Evolutionary conservation across 2,888 invertebrate species (phyloP), one percentile per base, ranked within the genome.

Genomic region (Tetheella fluctuosa): DNA sequence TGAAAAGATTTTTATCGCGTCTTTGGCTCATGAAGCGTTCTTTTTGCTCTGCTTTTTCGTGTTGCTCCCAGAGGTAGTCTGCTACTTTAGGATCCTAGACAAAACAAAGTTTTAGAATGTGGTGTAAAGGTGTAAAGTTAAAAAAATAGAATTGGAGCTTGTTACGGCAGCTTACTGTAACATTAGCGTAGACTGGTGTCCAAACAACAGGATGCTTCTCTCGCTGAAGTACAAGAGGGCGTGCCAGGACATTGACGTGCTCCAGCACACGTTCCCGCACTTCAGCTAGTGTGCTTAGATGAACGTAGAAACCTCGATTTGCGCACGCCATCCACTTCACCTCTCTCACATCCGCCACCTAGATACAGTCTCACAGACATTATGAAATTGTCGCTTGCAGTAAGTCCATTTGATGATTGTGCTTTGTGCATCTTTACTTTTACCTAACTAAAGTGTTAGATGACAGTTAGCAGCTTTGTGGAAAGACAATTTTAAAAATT

Each of bases 311-410:
- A 13, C 99, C 99, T 89, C 97, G 96, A 89, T 99, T 99, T 25
- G 97, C 97, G 88, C 99, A 99, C 57, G 99, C 99, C 98, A 99
- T 99, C 97, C 98, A 98, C 83, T 97, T 97, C 68, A 99, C 97
- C 83, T 99, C 98, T 69, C 97, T 94, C 57, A 97, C 97, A 88
- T 99, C 99, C 37, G 98, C 96, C 63, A 97, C 97, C 93, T 88
- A 76, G 54, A 73, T 63, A 67, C 65, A 67, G 3, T 69, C 73
- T 77, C 67, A 61, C 37, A 79, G 63, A 79, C 81, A 76, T 83
- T 76, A 79, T 70, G 63, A 62, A 59, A 62, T 58, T 59, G 20
- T 48, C 2, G 48, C 10, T 20, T 48, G 48, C 1, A 17, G 20
- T 48, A 2, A 48, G 20, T 48, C 57, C 34, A 20, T 34, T 28